phyloP scores from a whole-genome alignment of 1,140 invertebrate species.

The Lutraria rhynchaena region DNA sequence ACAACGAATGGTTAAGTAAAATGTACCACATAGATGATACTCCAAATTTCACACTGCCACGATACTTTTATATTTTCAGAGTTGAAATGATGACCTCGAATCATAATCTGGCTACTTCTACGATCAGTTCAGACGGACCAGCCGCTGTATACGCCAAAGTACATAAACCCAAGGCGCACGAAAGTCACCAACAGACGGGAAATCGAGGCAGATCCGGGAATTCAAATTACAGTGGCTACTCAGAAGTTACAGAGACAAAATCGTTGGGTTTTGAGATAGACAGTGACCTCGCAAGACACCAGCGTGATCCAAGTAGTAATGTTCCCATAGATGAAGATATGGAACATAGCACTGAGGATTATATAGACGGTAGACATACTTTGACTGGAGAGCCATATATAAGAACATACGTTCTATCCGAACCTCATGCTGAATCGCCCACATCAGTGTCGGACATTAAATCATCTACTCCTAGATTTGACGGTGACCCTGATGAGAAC shows the following conservation, averaged over 20 bases:
- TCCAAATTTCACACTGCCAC: not conserved
- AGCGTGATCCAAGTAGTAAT: not conserved
- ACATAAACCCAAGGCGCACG: not conserved
- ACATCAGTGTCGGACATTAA: not conserved
- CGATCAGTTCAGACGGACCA: not conserved
- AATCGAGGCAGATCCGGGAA: not conserved
- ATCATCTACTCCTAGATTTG: slow-evolving; percentile 12
- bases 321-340: slow-evolving; percentile 1
- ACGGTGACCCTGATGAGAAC: not conserved
- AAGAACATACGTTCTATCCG: not conserved
- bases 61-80: not conserved
- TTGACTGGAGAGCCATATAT: slow-evolving; percentile 3
- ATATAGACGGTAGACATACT: not conserved
- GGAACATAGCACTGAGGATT: not conserved
- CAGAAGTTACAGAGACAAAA: slow-evolving; percentile 1
- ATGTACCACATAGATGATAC: not conserved
- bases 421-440: not conserved
- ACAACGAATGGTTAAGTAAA: not conserved
- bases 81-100: slow-evolving; percentile 1
- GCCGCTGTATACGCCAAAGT: slow-evolving; percentile 13
- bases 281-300: not conserved
- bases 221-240: not conserved
- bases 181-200: not conserved
- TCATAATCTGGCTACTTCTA: not conserved
- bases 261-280: slow-evolving; percentile 19